Evolutionary conservation across 2,888 invertebrate species (phyloP), one percentile per base, ranked within the genome.

Genomic region (Ectemnius continuus): DNA sequence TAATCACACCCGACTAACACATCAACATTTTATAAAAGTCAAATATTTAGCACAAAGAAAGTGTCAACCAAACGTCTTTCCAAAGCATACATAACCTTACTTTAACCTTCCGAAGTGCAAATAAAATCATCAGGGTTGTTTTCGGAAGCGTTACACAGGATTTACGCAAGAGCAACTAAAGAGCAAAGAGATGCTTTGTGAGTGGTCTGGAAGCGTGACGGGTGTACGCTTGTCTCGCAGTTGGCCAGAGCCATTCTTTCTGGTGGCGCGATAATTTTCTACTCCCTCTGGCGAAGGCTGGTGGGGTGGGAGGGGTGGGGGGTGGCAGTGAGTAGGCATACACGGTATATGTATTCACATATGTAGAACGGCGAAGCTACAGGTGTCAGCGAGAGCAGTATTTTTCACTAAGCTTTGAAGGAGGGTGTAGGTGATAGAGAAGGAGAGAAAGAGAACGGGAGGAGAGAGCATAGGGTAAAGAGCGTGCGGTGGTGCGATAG

Each of bases 331-430:
- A 72, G 73, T 70, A 72, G 70, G 73, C 77, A 73, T 76, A 70
- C 73, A 59, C 72, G 68, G 66, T 70, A 82, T 81, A 81, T 77
- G 79, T 80, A 83, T 80, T 76, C 81, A 86, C 88, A 89, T 89
- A 90, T 88, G 90, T 90, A 89, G 88, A 90, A 88, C 85, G 88
- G 83, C 79, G 89, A 90, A 91, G 90, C 91, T 86, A 91, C 91
- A 91, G 91, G 91, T 91, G 91, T 91, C 91, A 91, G 91, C 86
- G 86, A 86, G 87, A 88, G 85, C 86, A 85, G 90, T 90, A 90
- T 90, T 91, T 91, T 91, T 91, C 90, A 90, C 84, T 83, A 84
- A 83, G 85, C 81, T 79, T 76, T 73, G 79, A 76, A 79, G 83
- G 84, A 85, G 86, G 87, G 86, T 86, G 84, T 83, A 85, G 71